Base-by-base conservation (phyloP, 2,113 vertebrate genomes). In the Antechinus stuartii region DNA sequence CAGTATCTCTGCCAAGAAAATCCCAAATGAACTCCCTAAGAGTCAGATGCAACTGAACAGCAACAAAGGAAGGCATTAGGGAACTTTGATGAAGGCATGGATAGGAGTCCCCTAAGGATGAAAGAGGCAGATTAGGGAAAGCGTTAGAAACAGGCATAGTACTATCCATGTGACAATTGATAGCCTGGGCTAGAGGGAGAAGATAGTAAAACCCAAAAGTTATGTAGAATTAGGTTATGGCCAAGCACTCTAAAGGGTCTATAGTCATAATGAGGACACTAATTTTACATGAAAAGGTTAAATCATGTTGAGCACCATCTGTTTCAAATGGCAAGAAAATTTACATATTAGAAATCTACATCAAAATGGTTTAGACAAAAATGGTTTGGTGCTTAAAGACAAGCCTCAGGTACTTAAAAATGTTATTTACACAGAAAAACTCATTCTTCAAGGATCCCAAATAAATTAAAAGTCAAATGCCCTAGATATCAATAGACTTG, bases 261-360 rank as follows among this genome's bases (percentile, higher is more conserved):
- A 42, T 42, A 42, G 5, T 84, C n/a, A 84, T 42, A 84, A 84
- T 84, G 61, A 35, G 35, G 68, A 84, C 19, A 76, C 35, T n/a
- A 76, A 76, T n/a, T 76, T 76, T 76, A 76, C 50, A 92, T 54
- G 76, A 54, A 92, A 90, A 76, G 2, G 12, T 91, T 94, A 95
- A 91, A 53, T 95, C 92, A 55, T 93, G 35, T 25, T 30, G 23
- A 89, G 2, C 95, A 16, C 2, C 8, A 0, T 25, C 8, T 53
- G 46, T 91, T 95, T 84, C 19, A 89, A 12, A 89, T 55, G 14
- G 35, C 42, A 54, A 0, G 46, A 7, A 90, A 92, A 93, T 90
- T 3, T 94, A n/a, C 12, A 76, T 84, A 14, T 42, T 84, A n/a
- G 5, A 42, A 84, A 35, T 42, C 68, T 42, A 42, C 68, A 42